Evolutionary conservation across 1,140 invertebrate genomes (phyloP).

Genomic region (Drosophila kurseongensis): DNA sequence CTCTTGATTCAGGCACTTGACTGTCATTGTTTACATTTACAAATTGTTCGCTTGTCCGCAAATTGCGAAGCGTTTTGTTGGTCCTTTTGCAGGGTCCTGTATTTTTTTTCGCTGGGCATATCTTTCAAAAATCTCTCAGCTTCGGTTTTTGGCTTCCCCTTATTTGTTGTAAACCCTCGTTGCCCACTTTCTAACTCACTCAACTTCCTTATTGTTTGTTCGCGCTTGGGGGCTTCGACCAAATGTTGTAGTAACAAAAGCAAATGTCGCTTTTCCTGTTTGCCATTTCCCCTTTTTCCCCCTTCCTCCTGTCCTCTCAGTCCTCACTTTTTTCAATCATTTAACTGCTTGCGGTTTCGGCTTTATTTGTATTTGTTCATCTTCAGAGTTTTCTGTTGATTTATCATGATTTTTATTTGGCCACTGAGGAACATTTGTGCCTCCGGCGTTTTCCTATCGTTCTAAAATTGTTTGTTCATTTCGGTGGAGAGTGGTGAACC

Average conservation of each 20-base stretch:
- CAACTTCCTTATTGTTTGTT: conserved; percentile 34
- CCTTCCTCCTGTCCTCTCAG: conserved; percentile 7
- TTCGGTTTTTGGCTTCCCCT: conserved; percentile 28
- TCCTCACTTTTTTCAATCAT: conserved; percentile 66
- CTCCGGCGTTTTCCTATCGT: conserved; percentile 26
- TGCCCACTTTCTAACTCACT: conserved; percentile 34
- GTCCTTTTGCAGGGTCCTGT: conserved; percentile 37
- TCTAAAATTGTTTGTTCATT: conserved; percentile 60
- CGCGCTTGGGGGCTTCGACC: conserved; percentile 53
- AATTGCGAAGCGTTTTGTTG: conserved; percentile 64
- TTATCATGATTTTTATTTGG: conserved; percentile 80
- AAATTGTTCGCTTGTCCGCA: conserved; percentile 82
- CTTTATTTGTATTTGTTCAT: conserved; percentile 70
- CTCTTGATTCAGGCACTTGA: conserved; percentile 65
- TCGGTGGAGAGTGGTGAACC: conserved; percentile 18
- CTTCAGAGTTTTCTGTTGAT: conserved; percentile 65
- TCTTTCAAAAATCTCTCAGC: conserved; percentile 59
- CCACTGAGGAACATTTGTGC: conserved; percentile 47
- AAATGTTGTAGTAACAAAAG: conserved; percentile 78
- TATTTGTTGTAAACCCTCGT: neutral
- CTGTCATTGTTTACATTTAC: conserved; percentile 83
- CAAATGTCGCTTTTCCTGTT: conserved; percentile 79
- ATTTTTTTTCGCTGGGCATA: conserved; percentile 40
- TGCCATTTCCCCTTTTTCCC: conserved; percentile 41
- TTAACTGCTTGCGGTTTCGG: conserved; percentile 66